Percentiles rank a stretch among this genome's conserved stretches.
phyloP scores from a whole-genome alignment of 2,113 vertebrate species.

The Glaucidium brasilianum region DNA sequence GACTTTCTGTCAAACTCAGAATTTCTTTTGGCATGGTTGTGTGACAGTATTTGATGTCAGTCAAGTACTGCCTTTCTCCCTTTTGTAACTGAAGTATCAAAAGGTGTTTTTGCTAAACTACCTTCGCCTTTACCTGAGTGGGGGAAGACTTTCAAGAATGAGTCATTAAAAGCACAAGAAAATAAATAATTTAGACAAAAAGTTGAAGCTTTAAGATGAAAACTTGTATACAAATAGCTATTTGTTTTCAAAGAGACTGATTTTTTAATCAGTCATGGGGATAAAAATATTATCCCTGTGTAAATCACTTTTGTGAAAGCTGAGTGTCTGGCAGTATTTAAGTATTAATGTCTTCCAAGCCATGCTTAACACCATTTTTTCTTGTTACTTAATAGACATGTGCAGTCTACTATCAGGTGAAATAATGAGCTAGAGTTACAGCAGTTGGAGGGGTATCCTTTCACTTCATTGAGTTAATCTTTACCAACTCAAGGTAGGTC shows the following conservation, averaged over 20 bases:
- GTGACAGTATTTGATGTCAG: background rate
- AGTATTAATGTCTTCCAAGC: conserved; percentile 30
- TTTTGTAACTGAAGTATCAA: background rate
- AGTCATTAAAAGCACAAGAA: background rate
- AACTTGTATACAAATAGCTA: background rate
- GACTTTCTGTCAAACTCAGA: background rate
- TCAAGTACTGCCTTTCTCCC: background rate
- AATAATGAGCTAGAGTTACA: conserved; percentile 13
- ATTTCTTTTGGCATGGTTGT: background rate
- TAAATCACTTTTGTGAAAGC: conserved; percentile 40
- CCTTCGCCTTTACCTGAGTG: background rate
- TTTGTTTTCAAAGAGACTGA: background rate
- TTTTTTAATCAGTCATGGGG: background rate
- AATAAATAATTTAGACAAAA: background rate
- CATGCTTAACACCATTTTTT: conserved; percentile 25
- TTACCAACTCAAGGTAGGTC: background rate
- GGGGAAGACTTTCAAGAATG: background rate
- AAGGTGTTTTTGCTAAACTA: background rate
- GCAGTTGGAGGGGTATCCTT: background rate
- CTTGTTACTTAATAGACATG: conserved; percentile 41
- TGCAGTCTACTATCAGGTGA: conserved; percentile 48
- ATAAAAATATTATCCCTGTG: background rate
- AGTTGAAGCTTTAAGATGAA: background rate
- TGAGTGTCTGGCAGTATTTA: conserved; percentile 11
- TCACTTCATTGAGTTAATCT: background rate